A percentile compares a stretch with the other conserved stretches of the same genome.
These are phyloP conservation scores for Incurvaria masculella DNA, from an alignment of 2,888 invertebrate species.

Conservation along the genomic window DNA sequence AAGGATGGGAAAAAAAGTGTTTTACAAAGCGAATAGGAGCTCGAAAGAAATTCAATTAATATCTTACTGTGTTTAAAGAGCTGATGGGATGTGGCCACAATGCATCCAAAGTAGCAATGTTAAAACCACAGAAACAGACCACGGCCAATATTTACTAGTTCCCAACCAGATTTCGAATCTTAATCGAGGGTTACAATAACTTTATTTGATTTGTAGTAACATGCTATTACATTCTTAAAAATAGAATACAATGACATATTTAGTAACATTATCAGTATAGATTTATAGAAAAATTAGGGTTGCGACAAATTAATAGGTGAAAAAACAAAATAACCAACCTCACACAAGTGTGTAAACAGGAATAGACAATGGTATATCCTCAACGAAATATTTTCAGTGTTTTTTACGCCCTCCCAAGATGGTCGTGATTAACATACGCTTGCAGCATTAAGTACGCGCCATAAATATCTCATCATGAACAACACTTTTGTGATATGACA, in stretches of 20 bases:
- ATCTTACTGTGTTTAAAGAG: too few species aligned
- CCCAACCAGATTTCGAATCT: not conserved
- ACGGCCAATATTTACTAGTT: not conserved
- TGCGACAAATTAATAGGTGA: not conserved
- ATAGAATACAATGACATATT: not conserved
- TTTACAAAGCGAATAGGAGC: too few species aligned
- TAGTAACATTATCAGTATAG: not conserved
- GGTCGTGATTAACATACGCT: not conserved
- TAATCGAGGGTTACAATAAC: not conserved
- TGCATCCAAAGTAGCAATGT: not conserved
- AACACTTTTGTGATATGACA: not conserved
- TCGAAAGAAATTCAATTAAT: too few species aligned
- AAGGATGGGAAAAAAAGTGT: too few species aligned
- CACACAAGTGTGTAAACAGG: not conserved
- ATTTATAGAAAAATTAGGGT: not conserved
- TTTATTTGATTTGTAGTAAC: too few species aligned
- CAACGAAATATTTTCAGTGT: too few species aligned
- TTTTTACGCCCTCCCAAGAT: too few species aligned
- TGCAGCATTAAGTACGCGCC: not conserved
- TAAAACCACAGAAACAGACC: not conserved
- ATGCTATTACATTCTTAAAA: not conserved
- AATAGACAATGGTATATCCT: not conserved
- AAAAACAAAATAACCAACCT: not conserved
- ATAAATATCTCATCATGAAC: not conserved
- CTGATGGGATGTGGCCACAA: not conserved